phyloP scores from a whole-genome alignment of 2,797 vertebrate species.

The Gymnocypris eckloni region DNA sequence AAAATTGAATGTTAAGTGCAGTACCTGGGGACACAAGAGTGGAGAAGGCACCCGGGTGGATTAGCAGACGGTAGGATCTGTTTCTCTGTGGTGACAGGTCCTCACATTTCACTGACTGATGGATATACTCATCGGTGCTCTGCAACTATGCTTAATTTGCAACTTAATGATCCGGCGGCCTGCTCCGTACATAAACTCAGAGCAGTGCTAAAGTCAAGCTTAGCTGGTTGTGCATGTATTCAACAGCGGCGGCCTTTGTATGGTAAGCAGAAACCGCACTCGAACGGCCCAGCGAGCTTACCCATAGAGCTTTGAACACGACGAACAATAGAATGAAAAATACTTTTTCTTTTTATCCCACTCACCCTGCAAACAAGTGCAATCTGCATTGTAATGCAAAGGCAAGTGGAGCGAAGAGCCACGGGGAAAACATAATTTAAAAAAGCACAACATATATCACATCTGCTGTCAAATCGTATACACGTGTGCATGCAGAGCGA shows the following conservation, averaged over 20 bases:
- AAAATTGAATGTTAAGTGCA: slow-evolving; percentile 62
- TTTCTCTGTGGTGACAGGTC: slow-evolving; percentile 41
- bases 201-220: slow-evolving; percentile 35
- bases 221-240: slow-evolving; percentile 23
- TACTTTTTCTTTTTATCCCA: not conserved
- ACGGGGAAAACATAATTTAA: not conserved
- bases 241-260: not conserved
- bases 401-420: slow-evolving; percentile 12
- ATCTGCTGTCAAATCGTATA: not conserved
- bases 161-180: slow-evolving; percentile 57
- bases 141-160: slow-evolving; percentile 61
- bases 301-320: not conserved
- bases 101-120: slow-evolving; percentile 60
- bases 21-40: slow-evolving; percentile 49
- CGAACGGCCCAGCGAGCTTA: not conserved
- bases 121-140: slow-evolving; percentile 52
- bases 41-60: slow-evolving; percentile 26
- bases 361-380: not conserved
- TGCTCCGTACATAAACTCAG: slow-evolving; percentile 47
- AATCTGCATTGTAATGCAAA: slow-evolving; percentile 42
- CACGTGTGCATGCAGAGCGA: slow-evolving; percentile 14
- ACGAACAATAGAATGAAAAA: slow-evolving; percentile 2
- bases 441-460: slow-evolving; percentile 29
- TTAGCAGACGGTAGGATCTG: slow-evolving; percentile 41
- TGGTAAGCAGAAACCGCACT: not conserved